Conservation (phyloP, 2,797 vertebrate species). For the Gambelia wislizenii region DNA sequence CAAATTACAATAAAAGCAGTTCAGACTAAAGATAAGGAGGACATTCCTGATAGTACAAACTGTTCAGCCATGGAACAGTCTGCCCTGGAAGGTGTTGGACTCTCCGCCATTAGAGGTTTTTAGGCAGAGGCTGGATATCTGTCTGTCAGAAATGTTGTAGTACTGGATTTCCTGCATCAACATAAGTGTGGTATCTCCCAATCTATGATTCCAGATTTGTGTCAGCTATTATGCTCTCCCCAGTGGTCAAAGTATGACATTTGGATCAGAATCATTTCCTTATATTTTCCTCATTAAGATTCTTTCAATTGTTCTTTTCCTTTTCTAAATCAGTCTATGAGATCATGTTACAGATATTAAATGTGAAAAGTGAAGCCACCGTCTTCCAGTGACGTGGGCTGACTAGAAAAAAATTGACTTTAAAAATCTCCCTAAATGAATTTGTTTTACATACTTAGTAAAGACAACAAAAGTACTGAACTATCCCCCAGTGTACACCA, state of each 20-base stretch:
- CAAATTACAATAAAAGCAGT: not conserved
- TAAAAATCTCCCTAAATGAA: not conserved
- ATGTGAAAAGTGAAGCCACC: not conserved
- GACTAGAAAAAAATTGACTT: not conserved
- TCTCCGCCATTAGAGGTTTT: not conserved
- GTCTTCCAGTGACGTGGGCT: not conserved
- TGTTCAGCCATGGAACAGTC: not conserved
- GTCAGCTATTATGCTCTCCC: not conserved
- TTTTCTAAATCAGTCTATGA: not conserved
- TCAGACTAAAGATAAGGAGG: no score
- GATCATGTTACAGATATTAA: not conserved
- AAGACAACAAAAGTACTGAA: not conserved
- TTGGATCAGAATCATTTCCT: not conserved
- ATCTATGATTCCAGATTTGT: not conserved
- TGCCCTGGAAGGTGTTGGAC: not conserved
- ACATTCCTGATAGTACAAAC: no score
- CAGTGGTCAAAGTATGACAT: not conserved
- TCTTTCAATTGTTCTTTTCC: not conserved
- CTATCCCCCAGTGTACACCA: not conserved
- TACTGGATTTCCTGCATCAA: not conserved
- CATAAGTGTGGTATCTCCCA: not conserved
- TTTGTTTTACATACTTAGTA: not conserved
- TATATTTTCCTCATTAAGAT: not conserved
- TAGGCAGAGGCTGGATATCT: not conserved
- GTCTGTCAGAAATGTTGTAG: not conserved